Percentiles rank a stretch among this genome's conserved stretches.
Evolutionary conservation across 2,113 vertebrate species (phyloP).

Genomic region (Tragulus kanchil): DNA sequence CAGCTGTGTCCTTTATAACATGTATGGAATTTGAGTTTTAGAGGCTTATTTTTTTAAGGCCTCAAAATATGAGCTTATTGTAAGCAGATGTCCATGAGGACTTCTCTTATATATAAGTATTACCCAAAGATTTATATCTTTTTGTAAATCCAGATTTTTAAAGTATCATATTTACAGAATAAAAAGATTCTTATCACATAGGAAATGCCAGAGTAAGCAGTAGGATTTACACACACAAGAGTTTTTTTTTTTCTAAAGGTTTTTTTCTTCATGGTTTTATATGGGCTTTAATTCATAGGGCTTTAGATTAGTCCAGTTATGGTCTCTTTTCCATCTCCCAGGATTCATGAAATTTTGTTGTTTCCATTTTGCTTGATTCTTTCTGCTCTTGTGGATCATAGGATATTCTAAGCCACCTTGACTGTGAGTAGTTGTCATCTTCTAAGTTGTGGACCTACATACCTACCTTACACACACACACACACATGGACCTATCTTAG

Average conservation of each 20-base stretch:
- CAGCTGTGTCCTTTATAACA: not conserved
- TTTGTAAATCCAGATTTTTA: not conserved
- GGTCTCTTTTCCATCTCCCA: not conserved
- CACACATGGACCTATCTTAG: not conserved
- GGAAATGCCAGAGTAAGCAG: not conserved
- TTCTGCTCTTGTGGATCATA: not conserved
- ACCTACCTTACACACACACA: not conserved
- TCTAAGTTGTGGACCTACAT: not conserved
- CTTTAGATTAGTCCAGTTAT: not conserved
- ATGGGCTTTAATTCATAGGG: not conserved
- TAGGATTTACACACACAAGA: not conserved
- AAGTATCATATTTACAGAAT: not conserved
- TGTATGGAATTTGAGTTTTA: not conserved
- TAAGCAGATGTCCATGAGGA: not conserved
- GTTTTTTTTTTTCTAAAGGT: no score
- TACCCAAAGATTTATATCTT: not conserved
- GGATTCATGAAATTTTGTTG: not conserved
- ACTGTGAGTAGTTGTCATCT: not conserved
- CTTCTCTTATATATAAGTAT: not conserved
- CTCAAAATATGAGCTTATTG: slow-evolving; percentile 14
- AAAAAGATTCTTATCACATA: slow-evolving; percentile 4
- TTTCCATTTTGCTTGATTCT: not conserved
- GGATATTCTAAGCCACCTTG: not conserved
- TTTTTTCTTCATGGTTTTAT: not conserved
- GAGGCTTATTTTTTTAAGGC: slow-evolving; percentile 31